Base-by-base conservation (phyloP, 2,113 vertebrate genomes). In the Misgurnus anguillicaudatus region DNA sequence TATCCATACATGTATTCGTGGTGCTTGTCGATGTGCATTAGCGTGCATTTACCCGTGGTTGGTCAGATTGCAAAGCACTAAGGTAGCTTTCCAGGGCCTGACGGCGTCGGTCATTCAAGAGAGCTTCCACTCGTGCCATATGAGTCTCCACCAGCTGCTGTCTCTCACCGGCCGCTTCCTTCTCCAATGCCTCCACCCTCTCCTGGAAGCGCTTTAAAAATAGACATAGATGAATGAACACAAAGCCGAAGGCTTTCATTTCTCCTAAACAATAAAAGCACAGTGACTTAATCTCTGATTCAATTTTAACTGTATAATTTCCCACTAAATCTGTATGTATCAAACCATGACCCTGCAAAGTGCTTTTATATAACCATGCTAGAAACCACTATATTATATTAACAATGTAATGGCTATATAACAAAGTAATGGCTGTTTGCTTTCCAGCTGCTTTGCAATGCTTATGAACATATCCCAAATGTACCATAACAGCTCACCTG, bases 141-240 rank as follows among this genome's bases (percentile, higher is more conserved):
- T 99, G 97, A 4, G 97, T 98, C 76, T 99, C 98, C 80, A 99
- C 96, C 42, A 99, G 91, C 90, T 98, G 97, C 92, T 98, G 97
- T 81, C 98, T 94, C 92, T 99, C 97, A 0, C 94, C 95, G 0
- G 95, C 97, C 3, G 97, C 96, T 85, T 98, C 96, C 79, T 96
- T 95, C 91, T 99, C 97, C 78, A 99, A 90, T 14, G 95, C 94
- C 81, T 98, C 98, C 76, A 98, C 96, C 90, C 94, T 96, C 5
- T 95, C 93, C 88, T 99, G 97, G 90, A 98, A 99, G 88, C 95
- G 95, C 98, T 99, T 84, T 11, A 83, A 6, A 73, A 24, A 72
- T 41, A 71, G 17, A 65, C 31, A 45, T n/a, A 51, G 3, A 75
- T 1, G 10, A 24, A 79, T 21, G 38, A 8, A 58, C 14, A 74